These are phyloP conservation scores for Tachysurus fulvidraco DNA, from an alignment of 2,113 vertebrate genomes.

Conservation along the genomic window DNA sequence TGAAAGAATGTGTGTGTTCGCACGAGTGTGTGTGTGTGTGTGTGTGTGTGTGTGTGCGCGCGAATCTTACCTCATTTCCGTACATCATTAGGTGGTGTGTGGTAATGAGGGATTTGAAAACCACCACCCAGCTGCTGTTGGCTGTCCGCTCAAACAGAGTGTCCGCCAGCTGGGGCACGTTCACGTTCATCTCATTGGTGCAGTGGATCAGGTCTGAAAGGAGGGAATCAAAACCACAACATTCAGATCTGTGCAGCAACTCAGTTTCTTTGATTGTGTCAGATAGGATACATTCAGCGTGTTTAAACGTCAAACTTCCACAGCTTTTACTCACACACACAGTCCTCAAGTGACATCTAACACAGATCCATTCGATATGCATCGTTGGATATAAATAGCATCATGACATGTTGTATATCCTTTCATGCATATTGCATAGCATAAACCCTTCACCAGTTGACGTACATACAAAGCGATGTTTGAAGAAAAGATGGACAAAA, in stretches of 20 bases:
- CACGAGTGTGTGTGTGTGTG: background rate
- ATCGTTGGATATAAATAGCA: background rate
- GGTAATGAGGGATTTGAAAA: conserved; percentile 77
- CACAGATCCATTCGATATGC: background rate
- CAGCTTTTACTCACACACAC: background rate
- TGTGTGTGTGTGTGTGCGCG: background rate
- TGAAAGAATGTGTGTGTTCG: too few relatives aligned
- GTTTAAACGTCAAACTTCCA: background rate
- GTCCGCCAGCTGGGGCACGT: conserved; percentile 76
- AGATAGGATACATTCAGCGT: background rate
- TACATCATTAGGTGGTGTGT: conserved; percentile 79
- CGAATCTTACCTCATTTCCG: conserved; percentile 72
- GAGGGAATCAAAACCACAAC: background rate
- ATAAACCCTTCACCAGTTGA: background rate
- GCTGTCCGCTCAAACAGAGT: conserved; percentile 75
- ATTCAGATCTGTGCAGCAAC: conserved; percentile 1
- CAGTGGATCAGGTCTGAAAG: conserved; percentile 75
- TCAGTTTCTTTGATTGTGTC: background rate
- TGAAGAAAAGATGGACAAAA: background rate
- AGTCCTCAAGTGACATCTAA: background rate
- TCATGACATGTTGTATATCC: too few relatives aligned
- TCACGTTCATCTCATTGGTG: conserved; percentile 79
- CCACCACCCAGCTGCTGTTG: conserved; percentile 79
- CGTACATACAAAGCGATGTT: background rate
- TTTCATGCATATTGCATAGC: background rate